Evolutionary conservation across 30 jellyfish, hydroid and myxozoan genomes (phyloP), one percentile per base, ranked within the genome.

Genomic region (Turritopsis rubra): DNA sequence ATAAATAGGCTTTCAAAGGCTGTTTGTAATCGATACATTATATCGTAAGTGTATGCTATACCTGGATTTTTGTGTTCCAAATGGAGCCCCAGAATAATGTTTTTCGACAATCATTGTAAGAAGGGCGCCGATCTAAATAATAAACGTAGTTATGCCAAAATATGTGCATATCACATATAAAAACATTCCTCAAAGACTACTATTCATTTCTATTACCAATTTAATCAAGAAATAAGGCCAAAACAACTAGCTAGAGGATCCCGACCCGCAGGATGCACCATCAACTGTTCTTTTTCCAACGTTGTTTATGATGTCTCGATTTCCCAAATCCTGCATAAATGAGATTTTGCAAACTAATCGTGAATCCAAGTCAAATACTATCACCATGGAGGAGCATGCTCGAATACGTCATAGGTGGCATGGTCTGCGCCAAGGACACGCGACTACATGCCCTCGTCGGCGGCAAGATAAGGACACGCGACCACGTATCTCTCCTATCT

Each of bases 71-170:
- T 86, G 95, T 8, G 96, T 91, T 21, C 97, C 97, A 87, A 91
- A 91, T 22, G 97, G 97, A 5, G 97, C 94, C 65, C 97, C 97
- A 8, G 53, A 52, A 75, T 83, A 91, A 29, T 60, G 87, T 75
- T 91, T 91, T 26, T 54, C 90, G 28, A 84, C 76, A 93, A 86
- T 77, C 52, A 41, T 41, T 3, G 13, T 41, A 3, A 41, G 5
- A 3, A 41, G 13, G 60, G 13, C n/a, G n/a, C 60, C 60, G 60
- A 41, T 41, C 60, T 41, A 41, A 41, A 41, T 41, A 41, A 41
- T 3, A 41, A 41, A 5, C 60, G 13, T 13, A 41, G n/a, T n/a
- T n/a, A n/a, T n/a, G n/a, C n/a, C n/a, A n/a, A n/a, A n/a, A n/a
- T n/a, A n/a, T n/a, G n/a, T n/a, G n/a, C n/a, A n/a, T n/a, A n/a